A percentile compares a stretch with the other conserved stretches of the same genome.
These are phyloP conservation scores for Hyla sarda DNA, from an alignment of 2,113 vertebrate species.

Conservation along the genomic window DNA sequence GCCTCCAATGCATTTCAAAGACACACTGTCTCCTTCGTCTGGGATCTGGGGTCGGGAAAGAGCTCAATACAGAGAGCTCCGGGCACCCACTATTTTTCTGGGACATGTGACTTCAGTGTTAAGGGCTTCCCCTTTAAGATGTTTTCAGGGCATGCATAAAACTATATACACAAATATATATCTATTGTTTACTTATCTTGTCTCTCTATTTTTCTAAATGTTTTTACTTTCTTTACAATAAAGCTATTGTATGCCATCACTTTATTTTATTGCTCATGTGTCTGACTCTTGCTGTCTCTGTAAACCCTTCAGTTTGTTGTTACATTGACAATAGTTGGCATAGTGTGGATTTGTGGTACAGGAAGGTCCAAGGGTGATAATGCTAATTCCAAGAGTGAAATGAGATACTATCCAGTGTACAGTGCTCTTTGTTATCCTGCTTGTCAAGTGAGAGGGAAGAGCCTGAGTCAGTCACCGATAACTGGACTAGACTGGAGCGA, in stretches of 20 bases:
- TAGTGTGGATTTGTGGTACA: conserved; percentile 9
- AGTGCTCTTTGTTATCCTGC: conserved; percentile 26
- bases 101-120: too few relatives aligned
- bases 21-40: too few relatives aligned
- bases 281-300: conserved; percentile 19
- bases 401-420: not conserved
- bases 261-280: conserved; percentile 17
- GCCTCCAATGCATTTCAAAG: too few relatives aligned
- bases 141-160: too few relatives aligned
- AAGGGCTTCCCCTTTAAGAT: too few relatives aligned
- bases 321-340: conserved; percentile 4
- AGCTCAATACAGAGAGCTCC: too few relatives aligned
- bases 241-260: not conserved
- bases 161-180: too few relatives aligned
- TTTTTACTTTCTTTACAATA: not conserved
- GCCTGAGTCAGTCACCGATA: not conserved
- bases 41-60: too few relatives aligned
- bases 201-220: too few relatives aligned
- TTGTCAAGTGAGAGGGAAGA: not conserved
- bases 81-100: too few relatives aligned
- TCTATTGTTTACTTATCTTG: not conserved
- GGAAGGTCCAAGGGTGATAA: conserved; percentile 26
- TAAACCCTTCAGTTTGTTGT: not conserved
- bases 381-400: conserved; percentile 19
- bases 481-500: not conserved